Evolutionary conservation across 1,140 invertebrate genomes (phyloP).

Genomic region (Octopus bimaculoides): DNA sequence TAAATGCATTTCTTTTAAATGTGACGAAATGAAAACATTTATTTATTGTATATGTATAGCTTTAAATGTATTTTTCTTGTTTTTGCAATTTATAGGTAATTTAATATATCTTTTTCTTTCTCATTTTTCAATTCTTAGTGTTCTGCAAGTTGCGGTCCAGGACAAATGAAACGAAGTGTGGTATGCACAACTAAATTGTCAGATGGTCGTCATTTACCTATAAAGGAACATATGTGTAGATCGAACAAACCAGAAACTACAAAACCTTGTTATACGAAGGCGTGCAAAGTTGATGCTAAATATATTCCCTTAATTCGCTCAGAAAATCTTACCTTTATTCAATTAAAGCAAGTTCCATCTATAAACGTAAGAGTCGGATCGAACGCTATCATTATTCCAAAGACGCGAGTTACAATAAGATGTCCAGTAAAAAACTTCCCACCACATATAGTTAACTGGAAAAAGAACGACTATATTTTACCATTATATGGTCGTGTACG

Average conservation of each 20-base stretch:
- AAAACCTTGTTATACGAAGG: conserved; percentile 23
- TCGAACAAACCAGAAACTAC: conserved; percentile 24
- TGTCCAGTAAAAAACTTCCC: conserved; percentile 38
- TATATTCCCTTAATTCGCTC: conserved; percentile 30
- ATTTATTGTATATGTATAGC: not conserved
- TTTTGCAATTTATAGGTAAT: not conserved
- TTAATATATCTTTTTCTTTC: not conserved
- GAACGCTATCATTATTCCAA: conserved; percentile 27
- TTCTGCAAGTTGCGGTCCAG: conserved; percentile 67
- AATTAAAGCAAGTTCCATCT: conserved; percentile 28
- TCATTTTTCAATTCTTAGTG: conserved; percentile 59
- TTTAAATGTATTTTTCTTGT: not conserved
- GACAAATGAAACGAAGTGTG: conserved; percentile 66
- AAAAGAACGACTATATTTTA: conserved; percentile 28
- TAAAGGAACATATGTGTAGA: conserved; percentile 28
- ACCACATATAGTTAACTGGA: conserved; percentile 36
- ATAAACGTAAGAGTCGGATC: conserved; percentile 31
- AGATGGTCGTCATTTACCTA: conserved; percentile 25
- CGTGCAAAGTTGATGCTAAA: conserved; percentile 24
- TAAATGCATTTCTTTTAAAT: too few species aligned
- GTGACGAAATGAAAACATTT: not conserved
- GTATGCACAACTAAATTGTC: conserved; percentile 73
- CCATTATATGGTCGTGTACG: conserved; percentile 31
- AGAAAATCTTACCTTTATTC: conserved; percentile 39
- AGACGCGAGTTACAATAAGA: conserved; percentile 29